These are phyloP conservation scores for Dendroctonus valens DNA, from an alignment of 1,140 invertebrate genomes.

Conservation along the genomic window DNA sequence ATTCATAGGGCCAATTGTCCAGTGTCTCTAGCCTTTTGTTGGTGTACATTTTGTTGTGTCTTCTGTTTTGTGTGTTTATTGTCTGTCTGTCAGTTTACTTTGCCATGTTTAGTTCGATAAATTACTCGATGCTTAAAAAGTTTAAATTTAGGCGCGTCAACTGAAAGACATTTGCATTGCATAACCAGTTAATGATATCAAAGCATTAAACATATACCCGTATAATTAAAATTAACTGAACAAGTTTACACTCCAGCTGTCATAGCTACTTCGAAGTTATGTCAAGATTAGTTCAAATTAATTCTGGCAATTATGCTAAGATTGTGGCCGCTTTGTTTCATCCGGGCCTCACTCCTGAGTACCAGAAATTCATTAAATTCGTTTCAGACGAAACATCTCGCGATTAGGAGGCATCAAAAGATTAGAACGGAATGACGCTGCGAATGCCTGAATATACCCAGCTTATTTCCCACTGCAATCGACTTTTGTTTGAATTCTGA, in stretches of 20 bases:
- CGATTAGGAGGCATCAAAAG: slow-evolving; percentile 19
- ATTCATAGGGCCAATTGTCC: too few relatives aligned
- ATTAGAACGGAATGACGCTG: slow-evolving; percentile 4
- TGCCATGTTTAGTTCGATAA: too few relatives aligned
- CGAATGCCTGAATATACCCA: background rate
- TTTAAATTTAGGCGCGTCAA: too few relatives aligned
- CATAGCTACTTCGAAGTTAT: slow-evolving; percentile 2
- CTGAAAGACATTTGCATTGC: too few relatives aligned
- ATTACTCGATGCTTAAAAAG: too few relatives aligned
- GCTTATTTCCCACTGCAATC: background rate
- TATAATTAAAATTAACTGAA: too few relatives aligned
- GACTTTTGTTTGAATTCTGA: background rate
- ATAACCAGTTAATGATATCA: too few relatives aligned
- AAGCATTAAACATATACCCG: too few relatives aligned
- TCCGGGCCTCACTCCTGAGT: slow-evolving; percentile 5
- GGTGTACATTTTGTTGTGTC: too few relatives aligned
- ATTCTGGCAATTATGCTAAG: slow-evolving; percentile 21
- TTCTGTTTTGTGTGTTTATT: too few relatives aligned
- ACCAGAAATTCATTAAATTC: slow-evolving; percentile 24
- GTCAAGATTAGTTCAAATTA: slow-evolving; percentile 25
- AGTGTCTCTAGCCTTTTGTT: too few relatives aligned
- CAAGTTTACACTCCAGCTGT: background rate
- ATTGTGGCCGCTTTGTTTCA: slow-evolving; percentile 17
- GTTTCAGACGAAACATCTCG: slow-evolving; percentile 13
- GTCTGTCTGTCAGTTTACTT: too few relatives aligned